Base-by-base conservation (phyloP, 2,113 vertebrate genomes). In the Pleuronectes platessa region DNA sequence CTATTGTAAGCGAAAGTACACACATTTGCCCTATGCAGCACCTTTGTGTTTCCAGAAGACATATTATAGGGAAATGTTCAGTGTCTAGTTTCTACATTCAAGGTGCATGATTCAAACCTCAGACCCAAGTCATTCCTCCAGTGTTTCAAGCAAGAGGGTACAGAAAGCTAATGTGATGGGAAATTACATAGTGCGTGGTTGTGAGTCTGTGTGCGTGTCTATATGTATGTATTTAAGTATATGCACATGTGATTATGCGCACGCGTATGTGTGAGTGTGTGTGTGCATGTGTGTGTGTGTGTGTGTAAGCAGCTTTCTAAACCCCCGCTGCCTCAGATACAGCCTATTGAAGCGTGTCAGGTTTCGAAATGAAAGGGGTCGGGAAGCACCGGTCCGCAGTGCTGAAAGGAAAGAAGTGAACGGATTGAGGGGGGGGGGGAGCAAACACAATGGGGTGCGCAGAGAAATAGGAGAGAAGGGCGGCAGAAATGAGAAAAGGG, bases 271-370 rank as follows among this genome's bases (percentile, higher is more conserved):
- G 26, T 83, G 2, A 58, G 26, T 79, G 18, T 55, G 59, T 77
- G 40, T 79, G 2, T 58, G 35, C 76, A 18, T 55, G 63, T 77
- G 59, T 62, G 10, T 62, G 6, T 40, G 11, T 55, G 63, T 81
- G 42, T 72, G 63, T 79, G 23, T 83, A 62, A 79, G 75, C 70
- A 72, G 68, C 67, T 84, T 85, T 76, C 62, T 65, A 63, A 81
- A 62, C 17, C 37, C 31, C 65, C 70, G 64, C 68, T 80, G 79
- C 75, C 65, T 74, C 60, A 75, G 37, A 85, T 84, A 59, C 61
- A 61, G 71, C 68, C 71, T 74, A 82, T 76, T 20, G 20, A 83
- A 86, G 78, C 68, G 21, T 72, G 68, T 83, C 68, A 71, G 74
- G 64, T 85, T 83, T 82, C 45, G 70, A 71, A 87, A 74, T 74